Conservation (phyloP, 2,113 vertebrate genomes). For the Erythrocebus patas region DNA sequence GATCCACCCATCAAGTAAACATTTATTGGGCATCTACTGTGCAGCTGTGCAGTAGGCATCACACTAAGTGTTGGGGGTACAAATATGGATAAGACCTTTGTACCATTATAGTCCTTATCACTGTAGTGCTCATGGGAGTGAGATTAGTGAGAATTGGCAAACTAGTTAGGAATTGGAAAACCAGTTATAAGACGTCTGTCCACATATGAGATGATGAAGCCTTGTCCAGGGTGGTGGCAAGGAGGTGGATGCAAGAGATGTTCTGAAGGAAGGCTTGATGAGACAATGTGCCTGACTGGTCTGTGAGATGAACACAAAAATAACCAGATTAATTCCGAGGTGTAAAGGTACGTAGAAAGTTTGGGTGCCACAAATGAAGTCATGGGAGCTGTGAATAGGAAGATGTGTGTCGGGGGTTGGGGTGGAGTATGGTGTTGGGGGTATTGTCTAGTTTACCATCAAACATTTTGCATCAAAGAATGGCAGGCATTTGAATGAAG, state of each 20-base stretch:
- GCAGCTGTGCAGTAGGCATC: not conserved
- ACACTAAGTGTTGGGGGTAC: not conserved
- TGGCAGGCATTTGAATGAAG: not conserved
- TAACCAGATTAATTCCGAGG: not conserved
- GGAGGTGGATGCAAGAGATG: not conserved
- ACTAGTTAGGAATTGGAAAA: not conserved
- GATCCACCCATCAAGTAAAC: not conserved
- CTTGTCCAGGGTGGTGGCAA: not conserved
- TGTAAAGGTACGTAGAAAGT: not conserved
- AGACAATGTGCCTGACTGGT: not conserved
- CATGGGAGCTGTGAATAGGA: not conserved
- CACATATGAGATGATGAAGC: not conserved
- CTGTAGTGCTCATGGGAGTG: not conserved
- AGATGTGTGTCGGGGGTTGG: fast-evolving
- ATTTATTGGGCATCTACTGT: not conserved
- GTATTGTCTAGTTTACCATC: not conserved
- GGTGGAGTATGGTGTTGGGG: not conserved
- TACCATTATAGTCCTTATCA: not conserved
- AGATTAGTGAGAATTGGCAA: not conserved
- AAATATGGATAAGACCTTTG: not conserved
- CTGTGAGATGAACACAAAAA: not conserved
- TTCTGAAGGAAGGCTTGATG: not conserved
- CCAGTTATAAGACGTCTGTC: not conserved
- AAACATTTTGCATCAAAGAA: not conserved
- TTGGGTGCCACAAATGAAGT: not conserved